phyloP scores from a whole-genome alignment of 2,113 vertebrate genomes.

The Turnix velox region DNA sequence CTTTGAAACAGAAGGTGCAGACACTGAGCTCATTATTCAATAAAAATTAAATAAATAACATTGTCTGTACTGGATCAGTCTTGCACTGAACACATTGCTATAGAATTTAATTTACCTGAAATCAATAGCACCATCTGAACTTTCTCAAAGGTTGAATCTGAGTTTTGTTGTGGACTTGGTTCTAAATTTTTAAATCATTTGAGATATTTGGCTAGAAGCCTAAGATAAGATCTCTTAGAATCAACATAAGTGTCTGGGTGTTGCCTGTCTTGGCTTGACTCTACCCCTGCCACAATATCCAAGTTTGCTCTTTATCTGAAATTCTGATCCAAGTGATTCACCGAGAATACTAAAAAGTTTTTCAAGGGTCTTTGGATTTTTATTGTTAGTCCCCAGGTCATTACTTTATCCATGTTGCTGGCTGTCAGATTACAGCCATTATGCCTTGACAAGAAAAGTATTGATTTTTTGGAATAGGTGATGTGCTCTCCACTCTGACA shows the following conservation, averaged over 20 bases:
- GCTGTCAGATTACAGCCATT: not conserved
- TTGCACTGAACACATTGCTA: not conserved
- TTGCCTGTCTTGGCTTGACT: not conserved
- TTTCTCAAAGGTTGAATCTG: not conserved
- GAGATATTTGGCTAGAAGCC: not conserved
- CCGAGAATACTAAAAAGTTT: not conserved
- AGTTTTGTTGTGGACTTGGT: not conserved
- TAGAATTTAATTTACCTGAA: slow-evolving; percentile 9
- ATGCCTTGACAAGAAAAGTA: not conserved
- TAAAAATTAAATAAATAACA: not conserved
- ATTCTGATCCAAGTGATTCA: not conserved
- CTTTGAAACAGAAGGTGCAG: not conserved
- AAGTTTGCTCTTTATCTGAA: not conserved
- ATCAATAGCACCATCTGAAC: slow-evolving; percentile 27
- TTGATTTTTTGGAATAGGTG: not conserved
- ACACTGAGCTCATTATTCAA: not conserved
- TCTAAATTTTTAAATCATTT: slow-evolving; percentile 2
- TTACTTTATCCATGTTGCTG: not conserved
- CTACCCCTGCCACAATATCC: not conserved
- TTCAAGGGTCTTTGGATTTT: not conserved
- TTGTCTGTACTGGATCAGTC: not conserved
- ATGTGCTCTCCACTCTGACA: not conserved
- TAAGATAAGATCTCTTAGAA: not conserved
- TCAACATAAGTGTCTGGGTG: not conserved
- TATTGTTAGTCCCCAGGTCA: not conserved